Evolutionary conservation across 2,113 vertebrate species (phyloP), one percentile per base, ranked within the genome.

Genomic region (Misgurnus anguillicaudatus): DNA sequence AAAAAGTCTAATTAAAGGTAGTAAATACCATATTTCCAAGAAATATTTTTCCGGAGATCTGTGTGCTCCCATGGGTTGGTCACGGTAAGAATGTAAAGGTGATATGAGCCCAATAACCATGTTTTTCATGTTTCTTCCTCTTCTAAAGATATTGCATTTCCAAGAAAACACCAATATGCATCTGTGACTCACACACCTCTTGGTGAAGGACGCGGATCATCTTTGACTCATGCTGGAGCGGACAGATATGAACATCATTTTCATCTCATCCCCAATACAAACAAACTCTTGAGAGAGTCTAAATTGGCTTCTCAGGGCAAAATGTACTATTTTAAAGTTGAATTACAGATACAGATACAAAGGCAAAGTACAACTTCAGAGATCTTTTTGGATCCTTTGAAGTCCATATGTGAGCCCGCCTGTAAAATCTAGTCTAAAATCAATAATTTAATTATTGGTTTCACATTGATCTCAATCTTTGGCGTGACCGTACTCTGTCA

Each of bases 111-210:
- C 21, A 58, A 68, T 61, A 67, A 36, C 19, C 21, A 16, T 45
- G 45, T 41, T 75, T 83, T 75, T 83, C 65, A 58, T 79, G 47
- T 71, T 76, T 48, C 68, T 79, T 79, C 21, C 66, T 67, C 38
- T 16, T 55, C 41, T 82, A 74, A 64, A 72, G 39, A 82, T 79
- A 74, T 75, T 17, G 16, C 71, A 75, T 64, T 79, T 63, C 64
- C 64, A 79, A 39, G 38, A 45, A 61, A 68, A 69, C 71, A 57
- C 57, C 70, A 58, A 79, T 79, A 53, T 65, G 73, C 19, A 13
- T n/a, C 16, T 75, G 55, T 69, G 64, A 70, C 66, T 81, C 71
- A 79, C n/a, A 74, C 67, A 61, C 58, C 64, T 63, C 41, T 55
- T 58, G 31, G n/a, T 75, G 14, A 75, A 80, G 10, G 61, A 51